Evolutionary conservation across 2,888 invertebrate genomes (phyloP).

Genomic region (Rhynchonema sp.): DNA sequence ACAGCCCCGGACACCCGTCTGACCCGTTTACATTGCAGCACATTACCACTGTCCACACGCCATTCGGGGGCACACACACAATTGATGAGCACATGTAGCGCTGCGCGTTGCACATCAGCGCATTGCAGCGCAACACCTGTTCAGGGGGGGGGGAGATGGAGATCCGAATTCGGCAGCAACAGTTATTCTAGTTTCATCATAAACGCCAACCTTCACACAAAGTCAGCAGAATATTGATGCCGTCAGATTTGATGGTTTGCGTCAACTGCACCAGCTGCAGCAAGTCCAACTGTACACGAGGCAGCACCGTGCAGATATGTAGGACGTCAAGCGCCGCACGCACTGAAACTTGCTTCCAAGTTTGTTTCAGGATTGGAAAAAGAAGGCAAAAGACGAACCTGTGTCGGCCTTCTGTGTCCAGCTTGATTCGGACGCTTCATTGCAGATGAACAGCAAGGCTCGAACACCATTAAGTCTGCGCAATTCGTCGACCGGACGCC

Average conservation of each 20-base stretch:
- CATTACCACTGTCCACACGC: no score
- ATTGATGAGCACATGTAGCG: slow-evolving; percentile 69
- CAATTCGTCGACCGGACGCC: slow-evolving; percentile 74
- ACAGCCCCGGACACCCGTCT: neutral
- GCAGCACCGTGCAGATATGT: slow-evolving; percentile 69
- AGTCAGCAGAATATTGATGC: slow-evolving; percentile 45
- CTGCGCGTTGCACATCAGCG: slow-evolving; percentile 73
- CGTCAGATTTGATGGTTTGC: neutral
- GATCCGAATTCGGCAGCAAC: no score
- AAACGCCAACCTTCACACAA: slow-evolving; percentile 82
- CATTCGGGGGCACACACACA: slow-evolving; percentile 42
- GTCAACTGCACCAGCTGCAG: neutral
- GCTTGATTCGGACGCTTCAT: slow-evolving; percentile 75
- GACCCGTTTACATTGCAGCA: neutral
- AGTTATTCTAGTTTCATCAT: no score
- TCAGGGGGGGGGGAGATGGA: no score
- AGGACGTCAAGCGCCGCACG: slow-evolving; percentile 62
- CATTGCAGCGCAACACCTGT: slow-evolving; percentile 72
- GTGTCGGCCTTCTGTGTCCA: slow-evolving; percentile 37
- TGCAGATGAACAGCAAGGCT: slow-evolving; percentile 62
- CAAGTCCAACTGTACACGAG: slow-evolving; percentile 44
- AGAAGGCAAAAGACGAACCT: neutral
- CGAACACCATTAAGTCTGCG: slow-evolving; percentile 54
- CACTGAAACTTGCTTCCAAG: slow-evolving; percentile 52
- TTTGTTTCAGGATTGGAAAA: neutral